Percentiles rank a stretch among this genome's conserved stretches.
Evolutionary conservation across 2,113 vertebrate genomes (phyloP).

Genomic region (Crotalus helleri): DNA sequence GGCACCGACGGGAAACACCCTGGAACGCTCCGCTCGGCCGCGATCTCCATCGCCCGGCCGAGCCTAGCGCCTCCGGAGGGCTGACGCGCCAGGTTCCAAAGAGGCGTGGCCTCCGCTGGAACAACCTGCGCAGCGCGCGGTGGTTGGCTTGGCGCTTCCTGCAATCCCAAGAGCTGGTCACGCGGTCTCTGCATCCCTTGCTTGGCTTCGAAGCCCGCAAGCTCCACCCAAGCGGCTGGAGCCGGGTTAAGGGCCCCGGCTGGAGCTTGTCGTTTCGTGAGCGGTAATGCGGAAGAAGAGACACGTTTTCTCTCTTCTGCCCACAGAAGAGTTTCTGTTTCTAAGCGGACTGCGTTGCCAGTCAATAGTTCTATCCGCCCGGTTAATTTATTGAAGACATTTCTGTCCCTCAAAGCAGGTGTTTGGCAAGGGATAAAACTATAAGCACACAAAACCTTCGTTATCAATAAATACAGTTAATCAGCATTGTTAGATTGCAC

Average conservation of each 20-base stretch:
- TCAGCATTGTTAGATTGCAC: neutral
- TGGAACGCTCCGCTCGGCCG: neutral
- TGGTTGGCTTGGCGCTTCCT: constrained; percentile 18
- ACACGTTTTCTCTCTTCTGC: neutral
- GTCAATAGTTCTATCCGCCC: neutral
- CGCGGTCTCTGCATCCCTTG: constrained; percentile 34
- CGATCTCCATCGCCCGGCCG: neutral
- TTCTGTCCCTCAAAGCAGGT: neutral
- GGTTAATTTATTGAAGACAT: neutral
- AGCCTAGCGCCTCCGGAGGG: neutral
- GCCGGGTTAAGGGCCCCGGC: too few species aligned
- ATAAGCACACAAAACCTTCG: neutral
- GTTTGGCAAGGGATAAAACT: neutral
- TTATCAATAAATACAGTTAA: neutral
- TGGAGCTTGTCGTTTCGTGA: neutral
- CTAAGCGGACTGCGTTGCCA: neutral
- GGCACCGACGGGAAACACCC: neutral
- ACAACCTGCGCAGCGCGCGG: constrained; percentile 17
- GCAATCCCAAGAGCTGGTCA: constrained; percentile 23
- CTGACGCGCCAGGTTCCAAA: neutral
- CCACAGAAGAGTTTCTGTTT: neutral
- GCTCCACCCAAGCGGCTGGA: neutral
- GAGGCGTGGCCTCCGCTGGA: neutral
- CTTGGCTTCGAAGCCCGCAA: fast-evolving
- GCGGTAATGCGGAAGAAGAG: neutral